Base-by-base conservation (phyloP, 1,140 invertebrate species). In the Magallana gigas region DNA sequence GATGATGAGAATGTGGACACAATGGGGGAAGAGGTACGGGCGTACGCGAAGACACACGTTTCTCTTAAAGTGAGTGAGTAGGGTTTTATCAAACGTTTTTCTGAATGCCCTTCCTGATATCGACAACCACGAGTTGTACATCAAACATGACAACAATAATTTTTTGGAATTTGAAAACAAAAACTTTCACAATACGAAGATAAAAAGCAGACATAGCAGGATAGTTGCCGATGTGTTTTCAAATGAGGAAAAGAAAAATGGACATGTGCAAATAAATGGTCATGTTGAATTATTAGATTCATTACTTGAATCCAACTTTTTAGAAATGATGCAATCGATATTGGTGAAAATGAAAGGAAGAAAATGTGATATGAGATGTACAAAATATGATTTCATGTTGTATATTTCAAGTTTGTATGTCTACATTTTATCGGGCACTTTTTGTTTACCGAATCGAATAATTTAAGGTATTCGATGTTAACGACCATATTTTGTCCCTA, bases 11-110 rank as follows among this genome's bases (percentile, higher is more conserved):
- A 90, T 8, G 14, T 83, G 1, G 58, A 58, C 11, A 85, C 29
- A 29, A 85, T 92, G 58, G 89, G 90, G 71, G 89, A 89, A 58
- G 91, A 91, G 68, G 85, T 91, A 0, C 86, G 85, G 29, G 83
- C 90, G 85, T 90, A 89, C 64, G 11, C 91, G 16, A 88, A 87
- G 23, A 90, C 88, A 18, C 90, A 91, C 3, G 90, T 91, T 0
- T 68, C 89, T 16, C 60, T 92, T 4, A 59, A 86, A 57, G 57
- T 89, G 4, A 86, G 84, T 11, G 90, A 91, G 68, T 76, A 85
- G 0, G 88, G 87, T 85, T 91, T 91, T 83, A 85, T 88, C 68
- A 83, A 90, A 1, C 88, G 88, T 29, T 82, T 82, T 92, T 14
- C 56, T 82, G 14, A 89, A 90, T 60, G 89, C 88, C 8, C 62